Base-by-base conservation (phyloP, 2,888 invertebrate genomes). In the Apomyelois bistriatella region DNA sequence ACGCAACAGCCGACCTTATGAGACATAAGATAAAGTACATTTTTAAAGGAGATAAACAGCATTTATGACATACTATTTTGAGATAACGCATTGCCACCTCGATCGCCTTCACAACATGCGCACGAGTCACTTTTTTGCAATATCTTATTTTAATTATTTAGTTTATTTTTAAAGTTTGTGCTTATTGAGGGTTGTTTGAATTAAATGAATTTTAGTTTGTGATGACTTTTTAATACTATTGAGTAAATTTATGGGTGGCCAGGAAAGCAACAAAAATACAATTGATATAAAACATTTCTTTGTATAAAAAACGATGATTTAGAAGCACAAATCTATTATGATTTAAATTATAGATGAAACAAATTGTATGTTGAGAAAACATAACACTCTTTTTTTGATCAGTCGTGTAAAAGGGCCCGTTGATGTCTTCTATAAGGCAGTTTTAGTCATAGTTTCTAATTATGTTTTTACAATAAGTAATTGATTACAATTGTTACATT, bases 71-170 rank as follows among this genome's bases (percentile, higher is more conserved):
- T 74, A 79, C 70, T 62, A 15, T 35, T 17, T 12, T 10, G 53
- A 38, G 17, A 32, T 47, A 59, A 68, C 51, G 60, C 65, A 74
- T 72, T 82, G 79, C 76, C 82, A 86, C 85, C 83, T 87, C 76
- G 79, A 71, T 87, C 72, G 82, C 87, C 87, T 86, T 87, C 85
- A 40, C 40, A 54, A 82, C 75, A 84, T 85, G 84, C 81, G 82
- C 85, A 76, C 70, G 83, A 84, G 82, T 82, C 72, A 66, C 75
- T 60, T 85, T 88, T 87, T 85, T 85, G 82, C 82, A 71, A 73
- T 64, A 67, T 68, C 68, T 76, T 61, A 65, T 76, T 79, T 80
- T 69, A 68, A 72, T 81, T 76, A 77, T 69, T 73, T 68, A 57
- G 54, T 66, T 67, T 54, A 62, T 68, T 68, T 70, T 65, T 56